Evolutionary conservation across 2,113 vertebrate species (phyloP).

Genomic region (Archocentrus centrarchus): DNA sequence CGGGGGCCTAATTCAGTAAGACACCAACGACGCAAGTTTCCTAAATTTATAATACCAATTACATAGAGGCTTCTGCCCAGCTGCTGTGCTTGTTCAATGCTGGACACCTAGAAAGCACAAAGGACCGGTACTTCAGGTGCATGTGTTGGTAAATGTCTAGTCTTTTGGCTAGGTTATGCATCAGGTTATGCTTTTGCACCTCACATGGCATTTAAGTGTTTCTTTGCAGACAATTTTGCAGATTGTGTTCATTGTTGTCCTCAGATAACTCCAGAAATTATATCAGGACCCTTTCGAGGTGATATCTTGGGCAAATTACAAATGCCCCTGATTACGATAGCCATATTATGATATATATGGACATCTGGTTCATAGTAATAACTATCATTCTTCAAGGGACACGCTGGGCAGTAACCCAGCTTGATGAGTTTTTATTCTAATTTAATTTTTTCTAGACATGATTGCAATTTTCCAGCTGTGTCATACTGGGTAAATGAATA

Average conservation of each 20-base stretch:
- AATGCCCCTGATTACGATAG: neutral
- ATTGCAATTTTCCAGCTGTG: conserved; percentile 36
- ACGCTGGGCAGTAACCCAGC: neutral
- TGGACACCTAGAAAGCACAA: neutral
- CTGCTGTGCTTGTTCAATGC: neutral
- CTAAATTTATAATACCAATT: conserved; percentile 36
- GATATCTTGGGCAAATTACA: neutral
- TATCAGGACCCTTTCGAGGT: neutral
- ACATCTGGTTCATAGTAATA: neutral
- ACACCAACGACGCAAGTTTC: neutral
- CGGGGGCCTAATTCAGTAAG: neutral
- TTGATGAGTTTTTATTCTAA: conserved; percentile 13
- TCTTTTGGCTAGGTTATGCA: neutral
- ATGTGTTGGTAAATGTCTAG: neutral
- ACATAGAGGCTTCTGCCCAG: conserved; percentile 8
- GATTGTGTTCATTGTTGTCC: neutral
- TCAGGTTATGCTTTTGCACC: neutral
- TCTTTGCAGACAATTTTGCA: neutral
- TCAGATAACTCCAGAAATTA: neutral
- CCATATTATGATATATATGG: conserved; percentile 4
- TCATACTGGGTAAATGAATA: neutral
- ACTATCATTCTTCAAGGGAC: neutral
- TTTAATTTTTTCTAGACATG: neutral
- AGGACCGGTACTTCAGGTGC: neutral
- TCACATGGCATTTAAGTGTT: neutral